Percentiles rank a stretch among this genome's conserved stretches.
Evolutionary conservation across 2,888 invertebrate genomes (phyloP).

Genomic region (Lasioglossum marginatum): DNA sequence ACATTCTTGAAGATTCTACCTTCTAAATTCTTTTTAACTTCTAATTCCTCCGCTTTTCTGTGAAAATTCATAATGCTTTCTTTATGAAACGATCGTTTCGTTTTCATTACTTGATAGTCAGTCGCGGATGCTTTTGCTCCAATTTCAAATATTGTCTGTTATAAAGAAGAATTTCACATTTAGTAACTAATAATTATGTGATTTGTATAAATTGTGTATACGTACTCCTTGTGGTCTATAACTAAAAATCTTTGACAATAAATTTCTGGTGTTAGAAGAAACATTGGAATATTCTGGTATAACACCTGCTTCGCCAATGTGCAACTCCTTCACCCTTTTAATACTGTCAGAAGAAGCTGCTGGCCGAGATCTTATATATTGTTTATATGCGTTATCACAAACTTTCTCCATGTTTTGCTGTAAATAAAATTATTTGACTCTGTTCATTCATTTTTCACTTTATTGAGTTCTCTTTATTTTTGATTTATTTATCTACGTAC

Average conservation of each 20-base stretch:
- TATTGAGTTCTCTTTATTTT: not conserved
- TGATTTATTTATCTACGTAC: constrained; percentile 85
- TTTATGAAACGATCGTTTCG: constrained; percentile 91
- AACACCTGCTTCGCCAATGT: constrained; percentile 86
- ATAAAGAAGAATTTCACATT: constrained; percentile 60
- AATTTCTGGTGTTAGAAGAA: constrained; percentile 73
- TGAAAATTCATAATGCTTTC: constrained; percentile 86
- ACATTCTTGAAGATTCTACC: constrained; percentile 34
- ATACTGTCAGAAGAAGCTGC: constrained; percentile 96
- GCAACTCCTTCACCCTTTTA: constrained; percentile 91
- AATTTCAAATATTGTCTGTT: constrained; percentile 97
- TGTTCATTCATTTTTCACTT: not conserved
- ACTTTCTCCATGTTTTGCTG: constrained; percentile 89
- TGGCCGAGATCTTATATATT: constrained; percentile 95
- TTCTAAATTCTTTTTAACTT: constrained; percentile 52
- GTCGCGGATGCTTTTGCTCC: constrained; percentile 92
- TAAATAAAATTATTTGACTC: constrained; percentile 62
- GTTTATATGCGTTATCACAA: constrained; percentile 95
- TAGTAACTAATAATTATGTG: not conserved
- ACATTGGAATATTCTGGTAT: constrained; percentile 86
- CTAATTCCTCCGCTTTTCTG: constrained; percentile 82
- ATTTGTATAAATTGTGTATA: constrained; percentile 52
- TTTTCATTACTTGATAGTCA: constrained; percentile 94
- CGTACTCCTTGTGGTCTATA: constrained; percentile 91
- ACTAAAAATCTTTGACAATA: constrained; percentile 89